Evolutionary conservation across 92 coral and sea anemone species (phyloP).

Genomic region (Palythoa heliodiscus): DNA sequence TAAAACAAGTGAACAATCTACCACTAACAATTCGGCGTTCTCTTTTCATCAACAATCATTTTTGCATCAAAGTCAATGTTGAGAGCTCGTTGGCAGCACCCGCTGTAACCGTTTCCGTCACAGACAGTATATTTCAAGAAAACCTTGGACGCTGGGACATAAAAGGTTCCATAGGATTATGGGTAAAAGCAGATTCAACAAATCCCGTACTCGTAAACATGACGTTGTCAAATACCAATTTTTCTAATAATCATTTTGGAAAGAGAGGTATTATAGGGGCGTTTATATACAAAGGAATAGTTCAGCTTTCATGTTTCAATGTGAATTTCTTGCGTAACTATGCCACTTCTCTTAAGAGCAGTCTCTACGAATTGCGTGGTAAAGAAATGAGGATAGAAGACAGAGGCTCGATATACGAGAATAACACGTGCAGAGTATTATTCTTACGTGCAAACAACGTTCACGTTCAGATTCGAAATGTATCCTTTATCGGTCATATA

Average conservation of each 20-base stretch:
- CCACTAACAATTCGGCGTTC: neutral
- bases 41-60: slow-evolving; percentile 8
- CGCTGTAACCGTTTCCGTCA: neutral
- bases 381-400: neutral
- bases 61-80: slow-evolving; percentile 21
- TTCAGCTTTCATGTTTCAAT: neutral
- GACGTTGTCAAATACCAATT: slow-evolving; percentile 5
- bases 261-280: neutral
- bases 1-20: neutral
- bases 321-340: neutral
- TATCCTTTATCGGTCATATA: neutral
- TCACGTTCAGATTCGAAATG: neutral
- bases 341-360: slow-evolving; percentile 11
- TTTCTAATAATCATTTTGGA: slow-evolving; percentile 1
- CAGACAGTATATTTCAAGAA: slow-evolving; percentile 5
- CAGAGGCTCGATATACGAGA: neutral
- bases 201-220: slow-evolving; percentile 7
- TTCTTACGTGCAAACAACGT: neutral
- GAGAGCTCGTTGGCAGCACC: neutral
- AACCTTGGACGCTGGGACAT: slow-evolving; percentile 14
- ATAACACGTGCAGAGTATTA: slow-evolving; percentile 6
- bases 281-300: slow-evolving; percentile 13
- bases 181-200: neutral
- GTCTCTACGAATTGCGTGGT: slow-evolving; percentile 18
- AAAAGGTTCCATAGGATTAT: slow-evolving; percentile 10